Evolutionary conservation across 2,888 invertebrate species (phyloP).

Genomic region (Hemithea aestivaria): DNA sequence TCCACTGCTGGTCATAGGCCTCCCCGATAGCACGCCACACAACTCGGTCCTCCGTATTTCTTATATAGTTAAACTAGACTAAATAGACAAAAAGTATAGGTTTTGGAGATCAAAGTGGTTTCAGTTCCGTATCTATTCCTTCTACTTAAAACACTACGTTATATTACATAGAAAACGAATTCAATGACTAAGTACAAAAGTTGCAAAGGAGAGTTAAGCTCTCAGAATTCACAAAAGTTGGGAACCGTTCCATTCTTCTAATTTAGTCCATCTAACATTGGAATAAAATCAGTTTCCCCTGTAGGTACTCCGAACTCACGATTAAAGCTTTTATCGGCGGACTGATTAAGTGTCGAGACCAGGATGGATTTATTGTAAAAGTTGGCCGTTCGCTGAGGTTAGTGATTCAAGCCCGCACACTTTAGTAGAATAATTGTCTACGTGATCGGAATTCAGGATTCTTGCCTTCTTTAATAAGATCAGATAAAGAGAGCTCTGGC

Average conservation of each 20-base stretch:
- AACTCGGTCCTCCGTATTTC: too few relatives aligned
- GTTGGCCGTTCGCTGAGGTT: slow-evolving; percentile 75
- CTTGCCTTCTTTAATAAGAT: slow-evolving; percentile 69
- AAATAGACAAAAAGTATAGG: too few relatives aligned
- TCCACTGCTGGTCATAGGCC: too few relatives aligned
- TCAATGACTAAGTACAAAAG: too few relatives aligned
- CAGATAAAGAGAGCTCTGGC: slow-evolving; percentile 58
- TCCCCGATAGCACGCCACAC: too few relatives aligned
- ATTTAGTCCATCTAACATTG: slow-evolving; percentile 51
- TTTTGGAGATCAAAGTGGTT: too few relatives aligned
- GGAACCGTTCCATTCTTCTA: slow-evolving; percentile 38
- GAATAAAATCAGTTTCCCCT: slow-evolving; percentile 55
- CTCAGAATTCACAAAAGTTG: slow-evolving; percentile 34
- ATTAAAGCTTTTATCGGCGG: slow-evolving; percentile 77
- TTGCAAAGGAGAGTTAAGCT: not conserved
- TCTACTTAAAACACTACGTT: too few relatives aligned
- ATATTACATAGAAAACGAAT: too few relatives aligned
- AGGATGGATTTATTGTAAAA: slow-evolving; percentile 79
- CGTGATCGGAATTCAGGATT: slow-evolving; percentile 72
- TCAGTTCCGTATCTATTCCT: too few relatives aligned
- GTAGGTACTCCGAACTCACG: slow-evolving; percentile 66
- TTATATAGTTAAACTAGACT: too few relatives aligned
- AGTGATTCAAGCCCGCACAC: slow-evolving; percentile 77
- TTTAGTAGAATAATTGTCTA: slow-evolving; percentile 78
- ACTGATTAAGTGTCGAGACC: slow-evolving; percentile 77